Base-by-base conservation (phyloP, 2,113 vertebrate genomes). In the Pyrgilauda ruficollis region DNA sequence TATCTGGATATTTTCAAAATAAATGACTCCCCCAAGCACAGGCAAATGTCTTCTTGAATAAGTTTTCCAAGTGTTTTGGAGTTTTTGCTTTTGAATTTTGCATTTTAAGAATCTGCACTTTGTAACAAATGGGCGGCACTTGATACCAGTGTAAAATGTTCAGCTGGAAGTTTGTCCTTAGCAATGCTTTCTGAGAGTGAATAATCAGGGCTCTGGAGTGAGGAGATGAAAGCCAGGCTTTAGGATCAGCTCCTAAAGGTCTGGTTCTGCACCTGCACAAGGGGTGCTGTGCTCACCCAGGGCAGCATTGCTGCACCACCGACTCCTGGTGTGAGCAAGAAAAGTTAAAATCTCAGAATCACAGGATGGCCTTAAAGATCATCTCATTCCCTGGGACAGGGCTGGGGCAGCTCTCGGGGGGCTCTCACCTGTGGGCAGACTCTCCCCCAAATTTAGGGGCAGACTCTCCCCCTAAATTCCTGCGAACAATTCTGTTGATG, bases 371-470 rank as follows among this genome's bases (percentile, higher is more conserved):
- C 18, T 19, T 13, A 66, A 73, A 80, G 23, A 27, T 50, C 17
- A 63, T 15, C 74, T 1, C 3, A 12, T 33, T 2, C 35, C 74
- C 49, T 87, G 72, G 2, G 62, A 63, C 64, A n/a, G 63, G 8
- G 14, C 33, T 87, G 64, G 74, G 12, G 39, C 74, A 87, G 74
- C 66, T 70, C 41, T 79, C n/a, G n/a, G n/a, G n/a, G 66, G 24
- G 39, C 0, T 8, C 21, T 27, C 59, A 43, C 59, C 67, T 50
- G 35, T 3, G 56, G 1, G n/a, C 16, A 7, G 13, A 8, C 18
- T 41, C 39, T 41, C 39, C 39, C 11, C 39, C 39, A 12, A 41
- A 41, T 41, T 41, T 41, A 58, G 27, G 44, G 37, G 0, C 37
- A 52, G 0, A 23, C 22, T 76, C 11, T 12, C 55, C 46, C 33